phyloP scores from a whole-genome alignment of 2,888 invertebrate genomes.

The Cistogaster globosa region DNA sequence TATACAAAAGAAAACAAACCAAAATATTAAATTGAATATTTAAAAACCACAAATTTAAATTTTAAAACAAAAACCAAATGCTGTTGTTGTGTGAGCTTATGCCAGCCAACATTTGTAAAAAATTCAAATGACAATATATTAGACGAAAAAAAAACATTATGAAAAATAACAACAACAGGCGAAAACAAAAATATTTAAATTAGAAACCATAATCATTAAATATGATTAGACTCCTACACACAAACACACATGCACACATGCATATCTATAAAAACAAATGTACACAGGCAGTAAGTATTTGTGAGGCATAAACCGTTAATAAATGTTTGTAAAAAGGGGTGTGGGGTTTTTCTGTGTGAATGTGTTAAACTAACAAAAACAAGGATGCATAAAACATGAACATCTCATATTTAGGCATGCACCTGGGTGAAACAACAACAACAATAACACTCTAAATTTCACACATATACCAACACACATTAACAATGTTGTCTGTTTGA shows the following conservation, averaged over 20 bases:
- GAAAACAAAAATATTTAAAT: slow-evolving; percentile 59
- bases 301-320: not conserved
- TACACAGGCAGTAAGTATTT: slow-evolving; percentile 19
- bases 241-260: not conserved
- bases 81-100: not conserved
- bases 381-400: slow-evolving; percentile 68
- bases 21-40: no score
- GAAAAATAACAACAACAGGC: slow-evolving; percentile 28
- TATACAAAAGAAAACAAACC: no score
- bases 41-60: no score
- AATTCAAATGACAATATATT: slow-evolving; percentile 30
- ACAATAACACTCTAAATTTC: slow-evolving; percentile 22
- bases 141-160: slow-evolving; percentile 6
- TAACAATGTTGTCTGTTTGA: slow-evolving; percentile 26
- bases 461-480: not conserved
- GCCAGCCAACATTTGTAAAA: not conserved
- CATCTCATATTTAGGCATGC: slow-evolving; percentile 70
- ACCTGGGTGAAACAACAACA: slow-evolving; percentile 56
- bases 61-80: not conserved
- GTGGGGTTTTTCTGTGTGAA: slow-evolving; percentile 25
- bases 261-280: slow-evolving; percentile 15
- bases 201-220: slow-evolving; percentile 71
- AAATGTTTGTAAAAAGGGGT: not conserved
- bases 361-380: slow-evolving; percentile 69
- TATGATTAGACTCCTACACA: slow-evolving; percentile 63